Evolutionary conservation across 2,888 invertebrate genomes (phyloP).

Genomic region (Craniophora ligustri): DNA sequence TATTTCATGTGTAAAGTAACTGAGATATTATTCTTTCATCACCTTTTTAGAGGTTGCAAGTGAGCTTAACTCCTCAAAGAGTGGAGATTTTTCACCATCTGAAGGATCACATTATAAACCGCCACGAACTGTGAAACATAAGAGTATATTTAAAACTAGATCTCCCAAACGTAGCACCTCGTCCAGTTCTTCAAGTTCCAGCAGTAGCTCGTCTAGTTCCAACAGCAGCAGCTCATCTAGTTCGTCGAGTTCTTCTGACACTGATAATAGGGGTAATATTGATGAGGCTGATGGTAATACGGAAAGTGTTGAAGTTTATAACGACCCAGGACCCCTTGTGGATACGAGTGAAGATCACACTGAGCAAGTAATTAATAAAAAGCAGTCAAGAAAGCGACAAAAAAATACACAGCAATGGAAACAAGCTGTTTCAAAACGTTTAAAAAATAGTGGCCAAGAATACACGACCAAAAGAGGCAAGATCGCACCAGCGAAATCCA

Average conservation of each 20-base stretch:
- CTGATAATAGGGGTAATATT: slow-evolving; percentile 14
- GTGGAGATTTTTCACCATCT: slow-evolving; percentile 36
- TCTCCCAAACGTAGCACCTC: slow-evolving; percentile 24
- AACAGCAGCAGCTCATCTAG: slow-evolving; percentile 19
- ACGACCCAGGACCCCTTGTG: slow-evolving; percentile 17
- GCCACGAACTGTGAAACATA: slow-evolving; percentile 25
- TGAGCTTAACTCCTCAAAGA: slow-evolving; percentile 19
- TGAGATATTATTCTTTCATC: slow-evolving; percentile 23
- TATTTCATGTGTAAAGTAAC: slow-evolving; percentile 4
- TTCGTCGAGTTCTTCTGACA: slow-evolving; percentile 16
- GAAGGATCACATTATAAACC: slow-evolving; percentile 33
- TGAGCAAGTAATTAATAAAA: slow-evolving; percentile 27
- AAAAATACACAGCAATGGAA: slow-evolving; percentile 38
- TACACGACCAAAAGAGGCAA: slow-evolving; percentile 35
- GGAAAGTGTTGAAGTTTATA: slow-evolving; percentile 18
- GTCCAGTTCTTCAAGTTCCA: slow-evolving; percentile 21
- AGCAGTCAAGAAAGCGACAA: slow-evolving; percentile 34
- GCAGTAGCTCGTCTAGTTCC: slow-evolving; percentile 23
- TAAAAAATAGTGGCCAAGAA: slow-evolving; percentile 41
- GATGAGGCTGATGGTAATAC: slow-evolving; percentile 25
- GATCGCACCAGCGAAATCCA: slow-evolving; percentile 32
- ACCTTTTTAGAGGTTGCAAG: slow-evolving; percentile 21
- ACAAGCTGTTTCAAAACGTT: slow-evolving; percentile 35
- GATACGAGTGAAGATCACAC: slow-evolving; percentile 18
- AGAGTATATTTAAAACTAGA: slow-evolving; percentile 26